Evolutionary conservation across 2,113 vertebrate species (phyloP).

Genomic region (Dasyprocta punctata): DNA sequence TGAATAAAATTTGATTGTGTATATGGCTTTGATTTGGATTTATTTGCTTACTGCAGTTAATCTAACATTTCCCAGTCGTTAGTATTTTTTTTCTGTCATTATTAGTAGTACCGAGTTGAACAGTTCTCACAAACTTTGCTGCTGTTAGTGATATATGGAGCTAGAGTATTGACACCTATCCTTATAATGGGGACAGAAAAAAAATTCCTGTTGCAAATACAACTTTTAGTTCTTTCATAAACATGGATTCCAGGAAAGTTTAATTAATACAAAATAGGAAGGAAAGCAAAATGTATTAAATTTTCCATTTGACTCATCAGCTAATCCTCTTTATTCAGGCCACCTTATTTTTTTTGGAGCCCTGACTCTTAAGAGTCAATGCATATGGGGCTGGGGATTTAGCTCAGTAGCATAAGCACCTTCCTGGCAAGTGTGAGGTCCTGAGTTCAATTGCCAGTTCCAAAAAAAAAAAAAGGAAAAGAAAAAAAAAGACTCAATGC

Average conservation of each 20-base stretch:
- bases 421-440: too few species aligned
- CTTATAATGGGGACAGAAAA: background rate
- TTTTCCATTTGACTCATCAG: background rate
- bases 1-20: conserved; percentile 2
- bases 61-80: background rate
- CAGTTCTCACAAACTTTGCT: background rate
- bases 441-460: too few species aligned
- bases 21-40: background rate
- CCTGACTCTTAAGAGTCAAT: background rate
- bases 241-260: conserved; percentile 11
- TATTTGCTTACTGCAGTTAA: background rate
- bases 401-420: too few species aligned
- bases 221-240: conserved; percentile 16
- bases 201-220: conserved; percentile 1
- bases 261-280: conserved; percentile 49
- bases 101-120: background rate
- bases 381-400: too few species aligned
- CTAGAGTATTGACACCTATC: background rate
- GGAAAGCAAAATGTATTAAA: background rate
- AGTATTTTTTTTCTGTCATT: background rate
- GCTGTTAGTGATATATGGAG: background rate
- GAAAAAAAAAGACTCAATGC: background rate
- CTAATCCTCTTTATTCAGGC: conserved; percentile 26
- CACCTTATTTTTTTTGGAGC: conserved; percentile 41
- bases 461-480: too few species aligned